phyloP scores from a whole-genome alignment of 2,888 invertebrate genomes.

The Cataglyphis altisquamis region DNA sequence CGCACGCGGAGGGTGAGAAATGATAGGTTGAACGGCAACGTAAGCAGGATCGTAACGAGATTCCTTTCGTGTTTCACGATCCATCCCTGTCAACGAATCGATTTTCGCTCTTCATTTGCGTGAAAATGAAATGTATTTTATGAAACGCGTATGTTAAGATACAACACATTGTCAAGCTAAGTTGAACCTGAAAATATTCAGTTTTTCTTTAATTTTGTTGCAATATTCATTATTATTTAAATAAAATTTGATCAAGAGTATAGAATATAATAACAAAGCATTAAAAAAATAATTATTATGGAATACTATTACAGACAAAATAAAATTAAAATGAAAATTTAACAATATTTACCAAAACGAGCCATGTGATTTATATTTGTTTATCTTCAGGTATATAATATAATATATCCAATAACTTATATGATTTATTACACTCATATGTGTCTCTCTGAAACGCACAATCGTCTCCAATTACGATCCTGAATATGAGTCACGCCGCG shows the following conservation, averaged over 20 bases:
- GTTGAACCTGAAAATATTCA: background rate
- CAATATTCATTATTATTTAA: constrained; percentile 7
- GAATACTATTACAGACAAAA: constrained; percentile 17
- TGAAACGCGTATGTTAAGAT: constrained; percentile 1
- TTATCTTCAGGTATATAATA: background rate
- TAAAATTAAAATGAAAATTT: background rate
- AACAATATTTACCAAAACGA: background rate
- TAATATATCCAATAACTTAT: background rate
- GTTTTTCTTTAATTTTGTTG: background rate
- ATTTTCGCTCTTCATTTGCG: constrained; percentile 7
- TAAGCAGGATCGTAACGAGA: constrained; percentile 47
- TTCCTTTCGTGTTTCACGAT: constrained; percentile 28
- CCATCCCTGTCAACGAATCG: constrained; percentile 17
- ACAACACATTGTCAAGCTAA: background rate
- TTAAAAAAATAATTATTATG: background rate
- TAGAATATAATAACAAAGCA: background rate
- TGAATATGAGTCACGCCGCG: constrained; percentile 73
- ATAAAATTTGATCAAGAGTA: background rate
- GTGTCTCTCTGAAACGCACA: background rate
- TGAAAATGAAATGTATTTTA: background rate
- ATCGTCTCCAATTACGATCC: background rate
- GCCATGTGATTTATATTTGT: background rate
- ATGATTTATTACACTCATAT: background rate
- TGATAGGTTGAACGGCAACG: constrained; percentile 27
- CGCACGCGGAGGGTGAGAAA: constrained; percentile 5